phyloP scores from a whole-genome alignment of 1,140 invertebrate species.

The Elysia chlorotica region DNA sequence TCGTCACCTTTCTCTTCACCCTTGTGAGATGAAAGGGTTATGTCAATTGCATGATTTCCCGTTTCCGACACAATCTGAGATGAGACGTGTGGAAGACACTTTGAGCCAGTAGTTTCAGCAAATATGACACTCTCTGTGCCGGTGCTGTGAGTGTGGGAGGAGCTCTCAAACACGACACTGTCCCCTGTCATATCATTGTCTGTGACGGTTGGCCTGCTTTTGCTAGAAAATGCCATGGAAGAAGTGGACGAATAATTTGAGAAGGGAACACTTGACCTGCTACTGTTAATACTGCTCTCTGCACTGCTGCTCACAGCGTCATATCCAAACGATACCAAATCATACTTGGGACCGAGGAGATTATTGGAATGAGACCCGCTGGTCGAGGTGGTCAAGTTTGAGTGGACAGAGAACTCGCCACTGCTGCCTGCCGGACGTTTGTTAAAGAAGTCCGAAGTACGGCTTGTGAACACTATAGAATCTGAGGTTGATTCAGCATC shows the following conservation, averaged over 20 bases:
- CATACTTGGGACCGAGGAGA: too few species aligned
- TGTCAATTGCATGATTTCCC: not conserved
- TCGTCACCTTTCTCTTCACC: conserved; percentile 3
- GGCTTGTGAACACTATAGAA: too few species aligned
- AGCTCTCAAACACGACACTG: conserved; percentile 6
- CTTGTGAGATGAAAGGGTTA: conserved; percentile 1
- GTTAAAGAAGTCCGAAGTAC: too few species aligned
- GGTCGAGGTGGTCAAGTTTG: too few species aligned
- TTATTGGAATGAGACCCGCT: too few species aligned
- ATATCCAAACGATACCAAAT: not conserved
- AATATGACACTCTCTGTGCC: not conserved
- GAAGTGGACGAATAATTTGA: conserved; percentile 1
- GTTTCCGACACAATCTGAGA: too few species aligned
- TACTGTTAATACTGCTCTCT: not conserved
- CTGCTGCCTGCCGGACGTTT: too few species aligned
- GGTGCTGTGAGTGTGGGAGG: too few species aligned
- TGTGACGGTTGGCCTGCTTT: not conserved
- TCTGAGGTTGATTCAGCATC: too few species aligned
- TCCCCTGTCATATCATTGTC: not conserved
- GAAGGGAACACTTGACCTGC: not conserved
- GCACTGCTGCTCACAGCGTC: not conserved
- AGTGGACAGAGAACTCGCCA: conserved; percentile 42
- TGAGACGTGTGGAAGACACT: too few species aligned
- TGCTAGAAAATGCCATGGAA: conserved; percentile 4
- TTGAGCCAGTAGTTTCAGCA: not conserved